A percentile compares a stretch with the other conserved stretches of the same genome.
phyloP scores from a whole-genome alignment of 2,113 vertebrate species.

The Sapayoa aenigma region DNA sequence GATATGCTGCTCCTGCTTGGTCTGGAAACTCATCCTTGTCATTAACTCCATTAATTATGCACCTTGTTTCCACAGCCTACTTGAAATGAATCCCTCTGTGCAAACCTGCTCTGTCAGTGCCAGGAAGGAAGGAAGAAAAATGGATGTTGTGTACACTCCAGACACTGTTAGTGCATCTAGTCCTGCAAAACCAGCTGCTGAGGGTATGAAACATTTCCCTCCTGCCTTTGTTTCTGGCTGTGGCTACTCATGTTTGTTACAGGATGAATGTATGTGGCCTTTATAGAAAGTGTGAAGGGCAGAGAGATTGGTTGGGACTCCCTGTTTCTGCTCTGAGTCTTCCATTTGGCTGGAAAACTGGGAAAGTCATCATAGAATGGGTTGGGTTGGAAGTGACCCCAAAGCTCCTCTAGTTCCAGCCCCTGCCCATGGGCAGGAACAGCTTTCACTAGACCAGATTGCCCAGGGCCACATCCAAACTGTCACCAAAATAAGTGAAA shows the following conservation, averaged over 20 bases:
- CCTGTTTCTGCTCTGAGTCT: background rate
- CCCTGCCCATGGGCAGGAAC: background rate
- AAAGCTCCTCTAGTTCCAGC: background rate
- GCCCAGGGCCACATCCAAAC: background rate
- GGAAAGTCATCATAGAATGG: background rate
- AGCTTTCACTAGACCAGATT: background rate
- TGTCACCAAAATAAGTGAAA: background rate
- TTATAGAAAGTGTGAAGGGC: background rate
- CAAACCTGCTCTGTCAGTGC: background rate
- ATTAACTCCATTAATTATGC: background rate
- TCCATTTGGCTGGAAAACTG: background rate
- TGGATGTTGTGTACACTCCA: background rate
- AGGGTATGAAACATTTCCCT: background rate
- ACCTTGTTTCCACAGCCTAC: background rate
- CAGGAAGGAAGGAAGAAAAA: background rate
- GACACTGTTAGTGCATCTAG: background rate
- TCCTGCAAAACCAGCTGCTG: background rate
- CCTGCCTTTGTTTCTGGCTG: background rate
- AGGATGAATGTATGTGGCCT: background rate
- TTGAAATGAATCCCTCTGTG: background rate
- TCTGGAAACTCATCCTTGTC: background rate
- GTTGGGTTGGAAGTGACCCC: background rate
- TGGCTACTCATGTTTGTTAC: background rate
- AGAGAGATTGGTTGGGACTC: background rate
- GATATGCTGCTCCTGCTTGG: background rate